Conservation (phyloP, 2,113 vertebrate genomes). For the Platichthys flesus region DNA sequence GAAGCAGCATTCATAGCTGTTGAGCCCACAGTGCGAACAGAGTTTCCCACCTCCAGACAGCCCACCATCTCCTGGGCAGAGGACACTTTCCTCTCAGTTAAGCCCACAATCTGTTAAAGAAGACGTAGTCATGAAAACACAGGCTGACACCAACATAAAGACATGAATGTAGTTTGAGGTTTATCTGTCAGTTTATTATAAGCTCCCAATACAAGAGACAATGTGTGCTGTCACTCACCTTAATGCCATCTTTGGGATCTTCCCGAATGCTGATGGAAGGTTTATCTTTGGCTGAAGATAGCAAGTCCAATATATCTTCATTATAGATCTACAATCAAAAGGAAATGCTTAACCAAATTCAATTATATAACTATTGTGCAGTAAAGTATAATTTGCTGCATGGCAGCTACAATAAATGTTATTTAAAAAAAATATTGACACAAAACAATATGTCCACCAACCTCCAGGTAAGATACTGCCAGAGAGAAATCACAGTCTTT, state of each 20-base stretch:
- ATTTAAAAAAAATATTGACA: not conserved
- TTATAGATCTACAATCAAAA: conserved; percentile 90
- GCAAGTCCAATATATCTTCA: conserved; percentile 94
- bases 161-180: not conserved
- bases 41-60: conserved; percentile 94
- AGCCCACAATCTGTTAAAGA: conserved; percentile 88
- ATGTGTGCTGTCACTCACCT: conserved; percentile 77
- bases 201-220: not conserved
- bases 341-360: not conserved
- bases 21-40: conserved; percentile 90
- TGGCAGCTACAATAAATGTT: not conserved
- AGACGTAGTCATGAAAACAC: not conserved
- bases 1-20: conserved; percentile 98
- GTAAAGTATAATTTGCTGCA: not conserved
- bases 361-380: not conserved
- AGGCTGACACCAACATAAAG: not conserved
- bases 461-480: conserved; percentile 94
- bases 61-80: conserved; percentile 87
- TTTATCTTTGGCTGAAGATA: conserved; percentile 88
- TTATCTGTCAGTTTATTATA: not conserved
- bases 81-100: conserved; percentile 88
- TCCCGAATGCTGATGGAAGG: conserved; percentile 90
- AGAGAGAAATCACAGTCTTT: conserved; percentile 86
- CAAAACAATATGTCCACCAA: conserved; percentile 48
- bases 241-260: conserved; percentile 96